phyloP scores from a whole-genome alignment of 2,797 vertebrate species.

The Petrocephalus schoutedeni region DNA sequence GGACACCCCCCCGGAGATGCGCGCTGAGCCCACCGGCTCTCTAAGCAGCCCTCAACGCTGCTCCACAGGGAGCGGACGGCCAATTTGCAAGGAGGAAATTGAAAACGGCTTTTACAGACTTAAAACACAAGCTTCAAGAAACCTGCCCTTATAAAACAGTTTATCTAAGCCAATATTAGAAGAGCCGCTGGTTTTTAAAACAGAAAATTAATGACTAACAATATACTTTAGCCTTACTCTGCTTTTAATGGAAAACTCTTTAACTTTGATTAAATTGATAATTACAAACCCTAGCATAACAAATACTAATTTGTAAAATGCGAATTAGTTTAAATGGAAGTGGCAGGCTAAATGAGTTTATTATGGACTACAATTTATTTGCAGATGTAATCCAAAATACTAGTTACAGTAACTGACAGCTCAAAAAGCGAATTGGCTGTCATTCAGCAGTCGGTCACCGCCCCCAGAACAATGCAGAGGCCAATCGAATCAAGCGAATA shows the following conservation, averaged over 20 bases:
- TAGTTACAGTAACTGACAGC: not conserved
- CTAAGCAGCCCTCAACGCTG: not conserved
- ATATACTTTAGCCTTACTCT: slow-evolving; percentile 25
- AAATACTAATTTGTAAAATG: slow-evolving; percentile 57
- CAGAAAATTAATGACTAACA: slow-evolving; percentile 43
- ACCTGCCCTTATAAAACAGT: not conserved
- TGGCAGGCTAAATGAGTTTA: slow-evolving; percentile 51
- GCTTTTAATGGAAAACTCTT: slow-evolving; percentile 46
- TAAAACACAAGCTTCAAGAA: not conserved
- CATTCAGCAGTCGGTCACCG: not conserved
- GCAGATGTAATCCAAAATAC: slow-evolving; percentile 44
- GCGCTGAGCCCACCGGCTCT: not conserved
- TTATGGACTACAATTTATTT: slow-evolving; percentile 66
- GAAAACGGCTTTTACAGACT: not conserved
- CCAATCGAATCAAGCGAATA: not conserved
- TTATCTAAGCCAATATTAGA: slow-evolving; percentile 5
- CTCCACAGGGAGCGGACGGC: not conserved
- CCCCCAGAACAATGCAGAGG: not conserved
- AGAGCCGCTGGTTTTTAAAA: slow-evolving; percentile 34
- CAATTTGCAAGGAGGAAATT: slow-evolving; percentile 2
- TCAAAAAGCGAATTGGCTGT: not conserved
- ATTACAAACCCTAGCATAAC: slow-evolving; percentile 39
- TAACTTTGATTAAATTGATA: slow-evolving; percentile 53
- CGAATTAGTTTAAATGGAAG: slow-evolving; percentile 51
- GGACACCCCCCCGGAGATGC: not conserved